Base-by-base conservation (phyloP, 2,113 vertebrate species). In the Pelobates fuscus region DNA sequence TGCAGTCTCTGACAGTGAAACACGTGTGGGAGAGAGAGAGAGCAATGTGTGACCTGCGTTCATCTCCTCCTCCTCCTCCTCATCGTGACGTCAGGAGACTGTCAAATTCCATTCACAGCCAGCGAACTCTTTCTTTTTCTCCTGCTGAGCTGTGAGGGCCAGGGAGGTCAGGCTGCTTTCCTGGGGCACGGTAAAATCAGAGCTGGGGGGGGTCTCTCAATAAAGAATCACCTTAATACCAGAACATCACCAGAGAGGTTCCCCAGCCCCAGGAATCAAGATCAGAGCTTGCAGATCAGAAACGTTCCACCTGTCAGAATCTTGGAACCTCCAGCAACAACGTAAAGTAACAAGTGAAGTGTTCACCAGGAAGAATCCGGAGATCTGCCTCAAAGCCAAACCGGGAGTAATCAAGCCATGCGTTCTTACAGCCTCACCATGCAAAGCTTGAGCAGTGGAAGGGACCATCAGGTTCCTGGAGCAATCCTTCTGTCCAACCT, bases 81-180 rank as follows among this genome's bases (percentile, higher is more conserved):
- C 18, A 8, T 58, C 6, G 15, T 52, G 65, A 67, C 44, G 65
- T 67, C 43, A 67, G 24, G 12, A 20, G 30, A 27, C 12, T 67
- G 65, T 52, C 65, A 46, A 66, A 66, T 66, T 66, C 63, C 63
- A 46, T 15, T 24, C 21, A 15, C n/a, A n/a, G n/a, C n/a, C n/a
- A n/a, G 15, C 18, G 49, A n/a, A n/a, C n/a, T n/a, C n/a, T n/a
- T n/a, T n/a, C n/a, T n/a, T n/a, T n/a, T n/a, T n/a, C n/a, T n/a
- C n/a, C n/a, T n/a, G n/a, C n/a, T n/a, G n/a, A n/a, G n/a, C n/a
- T n/a, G n/a, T n/a, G n/a, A n/a, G n/a, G n/a, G n/a, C n/a, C n/a
- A n/a, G n/a, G n/a, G n/a, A n/a, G n/a, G n/a, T n/a, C n/a, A n/a
- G n/a, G n/a, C n/a, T n/a, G n/a, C n/a, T n/a, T n/a, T n/a, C n/a